These are phyloP conservation scores for Nemurella pictetii DNA, from an alignment of 2,888 invertebrate species.

Conservation along the genomic window DNA sequence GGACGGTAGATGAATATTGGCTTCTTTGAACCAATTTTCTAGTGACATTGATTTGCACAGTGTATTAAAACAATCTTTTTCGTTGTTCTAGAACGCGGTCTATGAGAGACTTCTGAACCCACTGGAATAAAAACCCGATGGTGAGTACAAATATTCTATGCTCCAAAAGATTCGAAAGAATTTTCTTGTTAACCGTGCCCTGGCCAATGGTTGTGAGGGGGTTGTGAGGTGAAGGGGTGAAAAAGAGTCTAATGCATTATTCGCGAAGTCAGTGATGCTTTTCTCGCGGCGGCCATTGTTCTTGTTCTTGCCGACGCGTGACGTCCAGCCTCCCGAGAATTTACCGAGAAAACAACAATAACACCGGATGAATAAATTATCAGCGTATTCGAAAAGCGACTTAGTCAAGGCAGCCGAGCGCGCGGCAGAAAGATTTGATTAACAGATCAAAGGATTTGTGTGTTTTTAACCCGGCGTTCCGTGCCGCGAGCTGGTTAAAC, in stretches of 20 bases:
- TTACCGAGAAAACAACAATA: background rate
- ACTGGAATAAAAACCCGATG: background rate
- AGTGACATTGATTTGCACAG: no score
- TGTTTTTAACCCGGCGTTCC: no score
- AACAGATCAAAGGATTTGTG: background rate
- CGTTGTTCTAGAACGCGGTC: background rate
- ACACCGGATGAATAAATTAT: background rate
- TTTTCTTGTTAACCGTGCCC: background rate
- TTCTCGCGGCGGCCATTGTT: background rate
- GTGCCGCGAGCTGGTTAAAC: no score
- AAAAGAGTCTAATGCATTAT: background rate
- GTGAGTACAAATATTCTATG: background rate
- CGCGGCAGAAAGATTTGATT: background rate
- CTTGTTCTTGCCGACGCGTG: background rate
- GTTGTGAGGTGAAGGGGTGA: no score
- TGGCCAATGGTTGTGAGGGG: no score
- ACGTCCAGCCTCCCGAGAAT: background rate
- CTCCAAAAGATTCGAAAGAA: background rate
- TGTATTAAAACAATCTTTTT: background rate
- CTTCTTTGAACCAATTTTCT: no score
- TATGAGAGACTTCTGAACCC: background rate
- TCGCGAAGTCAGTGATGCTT: background rate
- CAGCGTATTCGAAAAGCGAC: background rate
- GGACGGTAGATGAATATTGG: no score
- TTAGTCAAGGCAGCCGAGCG: background rate